These are phyloP conservation scores for Triplophysa tibetana DNA, from an alignment of 2,113 vertebrate species.

Conservation along the genomic window DNA sequence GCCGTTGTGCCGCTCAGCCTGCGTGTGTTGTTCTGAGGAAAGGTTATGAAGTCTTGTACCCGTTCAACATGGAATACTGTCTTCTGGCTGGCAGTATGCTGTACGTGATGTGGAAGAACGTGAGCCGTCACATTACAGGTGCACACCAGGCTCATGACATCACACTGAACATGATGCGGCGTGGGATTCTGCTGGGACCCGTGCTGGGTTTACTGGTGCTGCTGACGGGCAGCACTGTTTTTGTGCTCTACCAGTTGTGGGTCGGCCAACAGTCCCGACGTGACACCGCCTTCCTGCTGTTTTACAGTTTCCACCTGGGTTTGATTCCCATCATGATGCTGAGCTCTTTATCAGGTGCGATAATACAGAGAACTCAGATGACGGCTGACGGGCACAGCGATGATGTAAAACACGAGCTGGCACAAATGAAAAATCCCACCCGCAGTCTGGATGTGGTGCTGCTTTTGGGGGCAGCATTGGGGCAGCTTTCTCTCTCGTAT, in stretches of 20 bases:
- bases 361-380: conserved; percentile 56
- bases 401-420: conserved; percentile 73
- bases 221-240: conserved; percentile 68
- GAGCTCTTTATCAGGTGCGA: conserved; percentile 68
- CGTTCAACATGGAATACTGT: conserved; percentile 89
- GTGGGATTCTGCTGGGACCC: conserved; percentile 65
- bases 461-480: conserved; percentile 79
- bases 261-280: conserved; percentile 55
- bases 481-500: conserved; percentile 82
- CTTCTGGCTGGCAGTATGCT: conserved; percentile 83
- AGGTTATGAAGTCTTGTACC: conserved; percentile 85
- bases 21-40: conserved; percentile 79
- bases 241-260: conserved; percentile 84
- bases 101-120: conserved; percentile 93
- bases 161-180: conserved; percentile 65
- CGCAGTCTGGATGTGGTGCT: conserved; percentile 84
- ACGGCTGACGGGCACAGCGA: background rate
- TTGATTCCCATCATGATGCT: conserved; percentile 81
- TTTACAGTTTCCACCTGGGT: conserved; percentile 79
- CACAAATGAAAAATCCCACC: conserved; percentile 82
- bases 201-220: conserved; percentile 73
- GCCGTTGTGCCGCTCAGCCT: conserved; percentile 66
- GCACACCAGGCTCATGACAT: conserved; percentile 53
- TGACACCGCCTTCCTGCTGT: conserved; percentile 72
- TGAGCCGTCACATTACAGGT: conserved; percentile 71